A percentile compares a stretch with the other conserved stretches of the same genome.
These are phyloP conservation scores for Agrypnia vestita DNA, from an alignment of 1,140 invertebrate species.

Conservation along the genomic window DNA sequence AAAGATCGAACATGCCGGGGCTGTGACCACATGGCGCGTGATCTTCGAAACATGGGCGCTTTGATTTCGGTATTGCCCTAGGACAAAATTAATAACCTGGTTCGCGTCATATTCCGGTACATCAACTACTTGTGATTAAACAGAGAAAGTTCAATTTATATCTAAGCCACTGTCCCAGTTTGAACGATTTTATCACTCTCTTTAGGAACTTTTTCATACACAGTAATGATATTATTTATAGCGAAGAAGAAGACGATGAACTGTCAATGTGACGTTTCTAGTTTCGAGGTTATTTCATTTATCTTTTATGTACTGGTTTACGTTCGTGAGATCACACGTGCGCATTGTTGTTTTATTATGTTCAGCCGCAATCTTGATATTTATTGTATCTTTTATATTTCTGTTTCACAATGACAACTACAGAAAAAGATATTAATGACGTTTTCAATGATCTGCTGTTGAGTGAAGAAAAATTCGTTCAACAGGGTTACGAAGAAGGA, in stretches of 20 bases:
- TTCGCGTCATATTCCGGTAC: too few species aligned
- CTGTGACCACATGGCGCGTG: too few species aligned
- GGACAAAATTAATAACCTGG: too few species aligned
- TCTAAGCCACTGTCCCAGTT: too few species aligned
- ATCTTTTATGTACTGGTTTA: too few species aligned
- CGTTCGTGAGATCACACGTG: not conserved
- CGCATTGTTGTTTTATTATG: not conserved
- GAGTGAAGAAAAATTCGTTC: constrained; percentile 74
- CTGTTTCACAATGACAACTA: constrained; percentile 39
- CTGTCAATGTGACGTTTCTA: constrained; percentile 18
- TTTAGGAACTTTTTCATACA: too few species aligned
- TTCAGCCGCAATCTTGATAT: not conserved
- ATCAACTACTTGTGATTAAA: too few species aligned
- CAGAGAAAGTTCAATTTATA: too few species aligned
- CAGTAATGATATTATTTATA: not conserved
- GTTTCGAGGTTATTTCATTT: constrained; percentile 11
- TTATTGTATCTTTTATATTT: not conserved
- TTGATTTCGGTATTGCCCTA: too few species aligned
- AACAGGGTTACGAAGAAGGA: constrained; percentile 76
- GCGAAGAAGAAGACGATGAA: not conserved
- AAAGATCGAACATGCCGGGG: too few species aligned
- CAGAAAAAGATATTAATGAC: constrained; percentile 77
- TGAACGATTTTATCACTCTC: too few species aligned
- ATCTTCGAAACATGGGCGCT: too few species aligned
- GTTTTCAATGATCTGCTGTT: constrained; percentile 77